Percentiles rank a stretch among this genome's conserved stretches.
phyloP scores from a whole-genome alignment of 2,113 vertebrate genomes.

The Lepisosteus osseus region DNA sequence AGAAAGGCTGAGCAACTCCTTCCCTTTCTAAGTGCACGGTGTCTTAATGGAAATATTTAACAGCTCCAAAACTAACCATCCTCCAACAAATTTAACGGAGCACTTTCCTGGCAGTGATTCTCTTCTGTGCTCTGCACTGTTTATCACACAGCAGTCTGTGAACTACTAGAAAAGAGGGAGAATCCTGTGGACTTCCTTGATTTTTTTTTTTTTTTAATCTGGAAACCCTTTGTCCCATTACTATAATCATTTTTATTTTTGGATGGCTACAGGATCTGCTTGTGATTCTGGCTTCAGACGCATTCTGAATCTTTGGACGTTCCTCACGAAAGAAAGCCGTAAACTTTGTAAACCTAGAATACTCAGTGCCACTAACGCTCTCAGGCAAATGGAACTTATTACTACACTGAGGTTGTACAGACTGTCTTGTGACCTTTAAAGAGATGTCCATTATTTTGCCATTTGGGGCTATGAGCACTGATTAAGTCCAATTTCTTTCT shows the following conservation, averaged over 20 bases:
- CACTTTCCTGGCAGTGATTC: background rate
- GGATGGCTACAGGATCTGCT: no score
- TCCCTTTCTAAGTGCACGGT: background rate
- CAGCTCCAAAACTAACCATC: background rate
- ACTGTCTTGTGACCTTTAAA: conserved; percentile 7
- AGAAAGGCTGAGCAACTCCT: background rate
- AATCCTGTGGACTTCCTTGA: no score
- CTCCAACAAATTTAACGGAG: background rate
- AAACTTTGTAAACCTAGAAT: no score
- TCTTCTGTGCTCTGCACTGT: background rate
- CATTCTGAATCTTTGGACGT: no score
- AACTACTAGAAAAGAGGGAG: no score
- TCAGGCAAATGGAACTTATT: conserved; percentile 1
- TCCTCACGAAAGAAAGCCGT: background rate
- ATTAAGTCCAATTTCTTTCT: no score
- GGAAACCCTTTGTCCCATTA: no score
- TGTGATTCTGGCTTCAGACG: no score
- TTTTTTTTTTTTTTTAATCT: no score
- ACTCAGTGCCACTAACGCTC: no score
- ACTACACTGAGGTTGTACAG: conserved; percentile 1
- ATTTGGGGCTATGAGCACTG: background rate
- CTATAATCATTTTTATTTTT: no score
- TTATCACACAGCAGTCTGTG: background rate
- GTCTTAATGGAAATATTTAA: background rate
- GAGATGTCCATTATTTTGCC: background rate